Evolutionary conservation across 2,888 invertebrate species (phyloP), one percentile per base, ranked within the genome.

Genomic region (Lepidochitona cinerea): DNA sequence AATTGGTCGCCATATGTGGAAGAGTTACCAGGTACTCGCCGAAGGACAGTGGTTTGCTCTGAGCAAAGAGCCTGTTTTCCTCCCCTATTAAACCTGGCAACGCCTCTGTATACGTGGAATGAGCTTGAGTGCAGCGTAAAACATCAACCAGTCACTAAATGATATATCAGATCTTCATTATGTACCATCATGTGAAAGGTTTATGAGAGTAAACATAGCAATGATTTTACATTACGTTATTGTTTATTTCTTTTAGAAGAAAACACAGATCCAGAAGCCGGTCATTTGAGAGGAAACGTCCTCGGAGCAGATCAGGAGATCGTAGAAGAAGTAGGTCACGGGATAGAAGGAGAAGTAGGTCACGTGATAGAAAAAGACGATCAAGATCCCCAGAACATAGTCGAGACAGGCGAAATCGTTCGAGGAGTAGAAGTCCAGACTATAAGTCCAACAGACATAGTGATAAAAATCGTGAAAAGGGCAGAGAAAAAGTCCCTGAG

Each of bases 261-360:
- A 75, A 70, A 71, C 70, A 72, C 26, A 75, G 81, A 65, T 75
- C 75, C 53, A 78, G 81, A 71, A 78, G 76, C 71, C 75, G 81
- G 52, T 80, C 81, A 53, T 75, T 79, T 37, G 75, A 80, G 37
- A 75, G 80, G 67, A 76, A 80, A 35, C 77, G 85, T 73, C 76
- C 77, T 18, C 74, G 84, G 65, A 78, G 80, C 64, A 77, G 85
- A 70, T 84, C 84, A 37, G 74, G 80, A 18, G 79, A 81, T 69
- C 79, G 86, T 54, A 83, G 85, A 65, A 74, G 79, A 29, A 79
- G 53, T 37, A 53, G 77, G 72, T 81, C 80, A 69, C 65, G 76
- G 75, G 82, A 83, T 53, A 84, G 83, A 72, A 72, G 72, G 76
- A 59, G 29, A 37, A 35, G 29, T 14, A 37, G 68, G 14, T 70